A percentile compares a stretch with the other conserved stretches of the same genome.
phyloP scores from a whole-genome alignment of 1,140 invertebrate species.

The Pogonomyrmex barbatus region DNA sequence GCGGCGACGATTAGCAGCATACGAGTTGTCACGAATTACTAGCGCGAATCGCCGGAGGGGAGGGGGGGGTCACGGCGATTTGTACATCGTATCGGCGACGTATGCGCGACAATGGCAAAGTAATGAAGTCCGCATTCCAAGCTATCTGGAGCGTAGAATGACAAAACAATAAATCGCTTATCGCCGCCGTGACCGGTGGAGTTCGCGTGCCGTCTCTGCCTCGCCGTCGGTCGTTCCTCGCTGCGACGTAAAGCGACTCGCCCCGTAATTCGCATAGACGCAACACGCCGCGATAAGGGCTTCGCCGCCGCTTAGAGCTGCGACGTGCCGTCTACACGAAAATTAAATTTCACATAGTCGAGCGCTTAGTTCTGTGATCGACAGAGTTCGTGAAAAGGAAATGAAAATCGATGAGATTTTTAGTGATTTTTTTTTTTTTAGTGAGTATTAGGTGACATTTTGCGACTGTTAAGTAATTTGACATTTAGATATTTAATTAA shows the following conservation, averaged over 20 bases:
- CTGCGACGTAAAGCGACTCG: conserved; percentile 52
- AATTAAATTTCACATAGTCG: conserved; percentile 47
- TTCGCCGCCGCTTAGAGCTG: not conserved
- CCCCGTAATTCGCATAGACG: conserved; percentile 62
- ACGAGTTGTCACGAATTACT: conserved; percentile 34
- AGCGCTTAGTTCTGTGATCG: not conserved
- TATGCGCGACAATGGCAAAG: conserved; percentile 22
- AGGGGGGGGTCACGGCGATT: conserved; percentile 32
- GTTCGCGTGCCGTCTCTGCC: conserved; percentile 50
- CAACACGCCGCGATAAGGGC: conserved; percentile 58
- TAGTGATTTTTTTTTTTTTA: not conserved
- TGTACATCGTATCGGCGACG: conserved; percentile 32
- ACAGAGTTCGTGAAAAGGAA: not conserved
- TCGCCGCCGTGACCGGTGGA: conserved; percentile 42
- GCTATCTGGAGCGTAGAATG: conserved; percentile 64
- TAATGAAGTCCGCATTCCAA: conserved; percentile 66
- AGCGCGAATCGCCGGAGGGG: not conserved
- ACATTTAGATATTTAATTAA: not conserved
- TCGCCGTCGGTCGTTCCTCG: conserved; percentile 48
- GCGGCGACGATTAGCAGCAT: conserved; percentile 23
- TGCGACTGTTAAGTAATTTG: not conserved
- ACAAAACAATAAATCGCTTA: conserved; percentile 67
- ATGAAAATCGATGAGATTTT: not conserved
- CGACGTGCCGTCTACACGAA: conserved; percentile 33
- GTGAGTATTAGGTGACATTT: not conserved